Conservation (phyloP, 2,797 vertebrate species). For the Pipistrellus pipistrellus region DNA sequence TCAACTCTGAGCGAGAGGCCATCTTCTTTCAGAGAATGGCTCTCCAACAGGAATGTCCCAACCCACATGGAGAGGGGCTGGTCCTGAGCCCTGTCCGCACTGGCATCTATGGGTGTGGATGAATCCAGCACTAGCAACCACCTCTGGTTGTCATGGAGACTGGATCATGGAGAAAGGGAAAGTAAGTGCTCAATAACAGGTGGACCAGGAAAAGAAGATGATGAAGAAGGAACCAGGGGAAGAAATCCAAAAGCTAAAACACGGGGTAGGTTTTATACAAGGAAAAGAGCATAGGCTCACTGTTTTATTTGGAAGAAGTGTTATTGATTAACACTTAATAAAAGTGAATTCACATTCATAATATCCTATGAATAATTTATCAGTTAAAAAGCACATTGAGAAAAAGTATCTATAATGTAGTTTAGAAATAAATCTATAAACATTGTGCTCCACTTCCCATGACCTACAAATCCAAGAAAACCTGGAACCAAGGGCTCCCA, state of each 20-base stretch:
- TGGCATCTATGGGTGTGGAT: conserved; percentile 89
- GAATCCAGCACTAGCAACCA: conserved; percentile 92
- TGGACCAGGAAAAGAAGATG: conserved; percentile 92
- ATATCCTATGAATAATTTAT: conserved; percentile 57
- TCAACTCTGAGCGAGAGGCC: conserved; percentile 81
- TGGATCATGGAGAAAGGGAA: conserved; percentile 89
- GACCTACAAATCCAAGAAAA: neutral
- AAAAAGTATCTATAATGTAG: neutral
- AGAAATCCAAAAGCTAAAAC: conserved; percentile 85
- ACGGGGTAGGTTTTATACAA: conserved; percentile 53
- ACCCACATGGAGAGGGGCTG: conserved; percentile 86
- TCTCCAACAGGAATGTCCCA: conserved; percentile 84
- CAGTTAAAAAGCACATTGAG: neutral
- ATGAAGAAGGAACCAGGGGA: conserved; percentile 89
- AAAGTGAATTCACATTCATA: conserved; percentile 58
- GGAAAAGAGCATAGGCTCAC: conserved; percentile 39
- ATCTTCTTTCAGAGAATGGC: conserved; percentile 87
- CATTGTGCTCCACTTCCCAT: neutral
- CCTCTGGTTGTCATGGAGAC: conserved; percentile 90
- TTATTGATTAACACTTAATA: conserved; percentile 59
- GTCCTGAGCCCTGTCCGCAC: conserved; percentile 90
- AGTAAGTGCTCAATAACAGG: conserved; percentile 90
- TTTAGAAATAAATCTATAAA: conserved; percentile 19
- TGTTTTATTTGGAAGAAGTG: conserved; percentile 2
- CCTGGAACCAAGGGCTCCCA: neutral